These are phyloP conservation scores for Hemichromis elongatus DNA, from an alignment of 2,113 vertebrate species.

Conservation along the genomic window DNA sequence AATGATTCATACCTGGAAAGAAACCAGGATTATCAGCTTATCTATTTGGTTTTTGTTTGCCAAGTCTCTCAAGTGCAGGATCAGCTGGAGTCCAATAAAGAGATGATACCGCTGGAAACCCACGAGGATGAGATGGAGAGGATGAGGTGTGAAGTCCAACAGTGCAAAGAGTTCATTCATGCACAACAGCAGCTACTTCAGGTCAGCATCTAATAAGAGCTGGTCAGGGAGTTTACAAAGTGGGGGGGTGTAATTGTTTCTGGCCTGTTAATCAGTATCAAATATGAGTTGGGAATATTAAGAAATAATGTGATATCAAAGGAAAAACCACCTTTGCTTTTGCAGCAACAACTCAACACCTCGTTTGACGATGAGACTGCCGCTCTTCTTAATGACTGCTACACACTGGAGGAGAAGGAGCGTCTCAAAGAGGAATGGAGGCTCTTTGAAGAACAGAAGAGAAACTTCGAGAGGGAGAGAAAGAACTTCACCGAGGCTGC, in stretches of 20 bases:
- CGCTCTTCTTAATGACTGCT: conserved; percentile 86
- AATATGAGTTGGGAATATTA: neutral
- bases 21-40: neutral
- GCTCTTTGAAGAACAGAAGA: conserved; percentile 90
- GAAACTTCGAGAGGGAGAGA: conserved; percentile 91
- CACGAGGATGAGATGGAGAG: conserved; percentile 88
- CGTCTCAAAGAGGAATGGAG: conserved; percentile 93
- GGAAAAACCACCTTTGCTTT: neutral
- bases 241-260: neutral
- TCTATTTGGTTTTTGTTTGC: neutral
- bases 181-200: conserved; percentile 91
- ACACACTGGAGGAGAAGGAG: conserved; percentile 91
- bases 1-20: neutral
- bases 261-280: neutral
- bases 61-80: conserved; percentile 80
- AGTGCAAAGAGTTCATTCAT: conserved; percentile 94
- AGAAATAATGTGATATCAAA: neutral
- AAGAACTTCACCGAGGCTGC: conserved; percentile 94
- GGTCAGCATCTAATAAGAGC: conserved; percentile 63
- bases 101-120: conserved; percentile 81
- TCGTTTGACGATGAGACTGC: conserved; percentile 89
- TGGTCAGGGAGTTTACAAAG: neutral
- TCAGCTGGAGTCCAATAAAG: conserved; percentile 71
- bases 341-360: conserved; percentile 85
- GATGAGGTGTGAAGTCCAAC: conserved; percentile 87